Percentiles rank a stretch among this genome's conserved stretches.
Conservation (phyloP, 2,797 vertebrate species). For the Anguilla pacifica region DNA sequence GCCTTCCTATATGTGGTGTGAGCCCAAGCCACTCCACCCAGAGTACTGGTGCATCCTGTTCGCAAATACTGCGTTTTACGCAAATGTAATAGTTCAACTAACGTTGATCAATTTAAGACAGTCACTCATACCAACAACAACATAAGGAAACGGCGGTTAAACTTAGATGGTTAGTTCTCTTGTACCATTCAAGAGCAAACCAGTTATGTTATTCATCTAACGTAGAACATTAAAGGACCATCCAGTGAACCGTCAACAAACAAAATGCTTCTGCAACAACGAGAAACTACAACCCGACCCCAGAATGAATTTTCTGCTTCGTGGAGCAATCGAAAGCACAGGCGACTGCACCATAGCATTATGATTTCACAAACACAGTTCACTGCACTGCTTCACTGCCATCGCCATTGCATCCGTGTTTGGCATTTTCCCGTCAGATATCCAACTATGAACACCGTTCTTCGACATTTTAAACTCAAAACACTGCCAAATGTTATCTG, state of each 20-base stretch:
- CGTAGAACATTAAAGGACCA: not conserved
- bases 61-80: not conserved
- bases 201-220: not conserved
- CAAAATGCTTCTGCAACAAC: constrained; percentile 10
- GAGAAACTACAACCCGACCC: not conserved
- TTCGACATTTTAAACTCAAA: not conserved
- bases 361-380: not conserved
- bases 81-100: not conserved
- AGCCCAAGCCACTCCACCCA: not conserved
- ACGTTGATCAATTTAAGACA: not conserved
- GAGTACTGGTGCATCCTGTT: not conserved
- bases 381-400: not conserved
- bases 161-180: not conserved
- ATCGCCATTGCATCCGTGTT: not conserved
- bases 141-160: not conserved
- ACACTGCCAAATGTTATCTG: not conserved
- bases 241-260: not conserved
- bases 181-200: not conserved
- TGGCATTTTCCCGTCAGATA: not conserved
- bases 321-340: not conserved
- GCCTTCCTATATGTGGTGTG: not conserved
- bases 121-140: not conserved
- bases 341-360: constrained; percentile 18
- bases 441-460: not conserved
- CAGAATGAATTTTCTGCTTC: not conserved